Base-by-base conservation (phyloP, 1,140 invertebrate genomes). In the Drosophila lacteicornis region DNA sequence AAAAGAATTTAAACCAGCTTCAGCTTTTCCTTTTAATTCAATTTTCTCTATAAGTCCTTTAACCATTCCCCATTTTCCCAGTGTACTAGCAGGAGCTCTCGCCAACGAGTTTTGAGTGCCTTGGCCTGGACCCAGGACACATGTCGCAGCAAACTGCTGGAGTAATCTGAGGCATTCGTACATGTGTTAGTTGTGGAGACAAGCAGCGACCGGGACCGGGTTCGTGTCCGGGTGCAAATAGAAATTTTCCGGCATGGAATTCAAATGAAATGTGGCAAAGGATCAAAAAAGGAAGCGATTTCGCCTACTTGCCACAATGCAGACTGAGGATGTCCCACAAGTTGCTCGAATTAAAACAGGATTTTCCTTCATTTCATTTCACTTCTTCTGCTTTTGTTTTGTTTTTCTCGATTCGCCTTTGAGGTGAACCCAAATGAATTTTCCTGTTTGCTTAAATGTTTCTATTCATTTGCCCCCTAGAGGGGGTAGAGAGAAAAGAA, bases 401-500 rank as follows among this genome's bases (percentile, higher is more conserved):
- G 65, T 59, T 70, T 73, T 55, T 50, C 66, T 51, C 67, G 43
- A 60, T 51, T 73, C 50, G 47, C 46, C 45, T 59, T 87, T 88
- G 80, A 66, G 84, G 65, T 74, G 22, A 82, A 45, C 68, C 70
- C 63, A 62, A 86, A 87, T 82, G 79, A 77, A 80, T 74, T 83
- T 86, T 53, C 60, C 43, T 73, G 53, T 61, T 61, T 74, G 46
- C 70, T 74, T 62, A 51, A 74, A 70, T 74, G 70, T 59, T 74
- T 68, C 67, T 49, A 55, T 68, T 77, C 47, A 33, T 57, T 27
- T 46, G 22, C 12, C 19, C 15, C 15, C 51, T 12, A 5, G n/a
- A 17, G 25, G 15, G 17, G 12, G 4, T 25, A 13, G 22, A 33
- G 51, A 62, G 27, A 25, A 46, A 57, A 79, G 63, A 50, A 77